phyloP scores from a whole-genome alignment of 2,797 vertebrate genomes.

The Coluber constrictor region DNA sequence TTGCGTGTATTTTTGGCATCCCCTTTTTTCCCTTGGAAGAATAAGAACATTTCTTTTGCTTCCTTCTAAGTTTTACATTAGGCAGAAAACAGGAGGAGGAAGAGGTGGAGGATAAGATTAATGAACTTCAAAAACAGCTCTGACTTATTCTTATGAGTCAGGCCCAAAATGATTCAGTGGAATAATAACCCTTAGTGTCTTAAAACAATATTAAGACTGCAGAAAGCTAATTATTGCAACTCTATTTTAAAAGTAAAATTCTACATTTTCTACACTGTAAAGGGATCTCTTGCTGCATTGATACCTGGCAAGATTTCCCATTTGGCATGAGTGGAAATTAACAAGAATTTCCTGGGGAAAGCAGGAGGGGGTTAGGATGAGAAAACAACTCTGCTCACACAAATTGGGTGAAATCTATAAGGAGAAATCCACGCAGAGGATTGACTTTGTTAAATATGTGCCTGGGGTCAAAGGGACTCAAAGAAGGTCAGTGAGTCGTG shows the following conservation, averaged over 20 bases:
- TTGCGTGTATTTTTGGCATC: background rate
- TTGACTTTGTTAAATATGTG: background rate
- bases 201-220: slow-evolving; percentile 37
- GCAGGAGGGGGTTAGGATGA: background rate
- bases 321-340: background rate
- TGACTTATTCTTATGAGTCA: background rate
- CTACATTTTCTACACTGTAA: slow-evolving; percentile 33
- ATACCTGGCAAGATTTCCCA: slow-evolving; percentile 46
- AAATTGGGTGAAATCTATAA: slow-evolving; percentile 9
- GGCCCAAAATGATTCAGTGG: slow-evolving; percentile 10
- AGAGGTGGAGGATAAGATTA: background rate
- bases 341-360: slow-evolving; percentile 54
- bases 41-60: background rate
- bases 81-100: slow-evolving; percentile 4
- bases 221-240: slow-evolving; percentile 27
- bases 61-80: slow-evolving; percentile 25
- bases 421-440: slow-evolving; percentile 7
- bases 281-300: slow-evolving; percentile 16
- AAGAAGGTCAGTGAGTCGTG: background rate
- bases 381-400: background rate
- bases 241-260: slow-evolving; percentile 37
- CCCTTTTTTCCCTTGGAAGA: background rate
- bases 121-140: background rate
- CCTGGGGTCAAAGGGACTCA: background rate
- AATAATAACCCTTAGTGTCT: slow-evolving; percentile 35